phyloP scores from a whole-genome alignment of 64 coral and sea anemone genomes.

The Orbicella faveolata region DNA sequence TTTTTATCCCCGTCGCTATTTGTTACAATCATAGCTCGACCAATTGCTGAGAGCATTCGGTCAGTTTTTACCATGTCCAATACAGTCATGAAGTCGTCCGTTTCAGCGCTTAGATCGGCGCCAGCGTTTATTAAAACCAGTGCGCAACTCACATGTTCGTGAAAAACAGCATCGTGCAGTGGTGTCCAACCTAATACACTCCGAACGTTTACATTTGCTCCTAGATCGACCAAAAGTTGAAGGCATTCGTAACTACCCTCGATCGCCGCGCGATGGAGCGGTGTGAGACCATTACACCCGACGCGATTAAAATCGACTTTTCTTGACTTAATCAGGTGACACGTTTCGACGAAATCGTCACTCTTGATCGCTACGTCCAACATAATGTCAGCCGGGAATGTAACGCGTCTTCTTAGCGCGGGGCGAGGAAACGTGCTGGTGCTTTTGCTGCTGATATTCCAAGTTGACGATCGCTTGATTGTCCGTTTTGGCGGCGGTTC shows the following conservation, averaged over 20 bases:
- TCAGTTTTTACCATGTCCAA: constrained; percentile 68
- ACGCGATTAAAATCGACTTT: constrained; percentile 80
- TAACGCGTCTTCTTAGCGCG: constrained; percentile 31
- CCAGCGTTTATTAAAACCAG: constrained; percentile 73
- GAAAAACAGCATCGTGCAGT: constrained; percentile 77
- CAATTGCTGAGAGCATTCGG: constrained; percentile 66
- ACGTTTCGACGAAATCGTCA: constrained; percentile 85
- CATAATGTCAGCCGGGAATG: constrained; percentile 60
- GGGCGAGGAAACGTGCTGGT: constrained; percentile 13
- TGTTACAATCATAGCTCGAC: constrained; percentile 67
- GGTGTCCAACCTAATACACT: constrained; percentile 58
- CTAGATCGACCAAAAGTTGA: constrained; percentile 78
- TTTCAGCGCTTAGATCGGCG: constrained; percentile 54
- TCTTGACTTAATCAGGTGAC: constrained; percentile 82
- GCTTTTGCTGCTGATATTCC: not conserved
- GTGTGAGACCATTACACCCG: constrained; percentile 59
- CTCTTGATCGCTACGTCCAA: constrained; percentile 63
- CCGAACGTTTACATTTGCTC: constrained; percentile 64
- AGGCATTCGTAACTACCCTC: constrained; percentile 86
- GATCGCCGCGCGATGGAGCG: constrained; percentile 78
- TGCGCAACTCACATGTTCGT: constrained; percentile 60
- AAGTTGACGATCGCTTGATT: constrained; percentile 17
- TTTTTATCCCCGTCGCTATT: constrained; percentile 15
- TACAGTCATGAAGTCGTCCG: constrained; percentile 31
- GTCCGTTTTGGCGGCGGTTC: not conserved